phyloP scores from a whole-genome alignment of 2,113 vertebrate species.

The Indri indri region DNA sequence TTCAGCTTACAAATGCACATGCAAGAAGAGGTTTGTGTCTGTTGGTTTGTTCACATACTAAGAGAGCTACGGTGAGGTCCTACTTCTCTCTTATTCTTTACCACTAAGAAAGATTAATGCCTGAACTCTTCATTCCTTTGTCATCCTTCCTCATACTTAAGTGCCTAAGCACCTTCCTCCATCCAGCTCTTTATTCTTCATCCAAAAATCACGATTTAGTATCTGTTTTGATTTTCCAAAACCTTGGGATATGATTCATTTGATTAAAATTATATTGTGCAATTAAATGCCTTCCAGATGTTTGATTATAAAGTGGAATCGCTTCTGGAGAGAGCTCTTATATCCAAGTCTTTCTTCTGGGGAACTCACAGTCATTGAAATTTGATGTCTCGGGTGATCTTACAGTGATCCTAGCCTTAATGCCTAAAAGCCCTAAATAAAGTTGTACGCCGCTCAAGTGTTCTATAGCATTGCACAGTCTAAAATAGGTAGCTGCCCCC shows the following conservation, averaged over 20 bases:
- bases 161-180: background rate
- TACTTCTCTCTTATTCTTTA: background rate
- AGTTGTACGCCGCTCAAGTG: background rate
- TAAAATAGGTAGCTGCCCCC: slow-evolving; percentile 66
- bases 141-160: background rate
- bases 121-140: background rate
- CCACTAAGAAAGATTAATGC: background rate
- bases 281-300: background rate
- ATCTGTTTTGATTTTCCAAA: slow-evolving; percentile 27
- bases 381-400: background rate
- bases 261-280: background rate
- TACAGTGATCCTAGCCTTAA: background rate
- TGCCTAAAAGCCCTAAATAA: slow-evolving; percentile 41
- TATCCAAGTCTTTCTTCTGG: background rate
- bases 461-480: slow-evolving; percentile 44
- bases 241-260: background rate
- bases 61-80: background rate
- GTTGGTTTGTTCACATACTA: background rate
- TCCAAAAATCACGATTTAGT: background rate
- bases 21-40: background rate
- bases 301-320: background rate
- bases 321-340: slow-evolving; percentile 2
- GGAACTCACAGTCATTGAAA: background rate
- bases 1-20: background rate
- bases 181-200: background rate